Conservation (phyloP, 2,888 invertebrate genomes). For the Nymphalis urticae region DNA sequence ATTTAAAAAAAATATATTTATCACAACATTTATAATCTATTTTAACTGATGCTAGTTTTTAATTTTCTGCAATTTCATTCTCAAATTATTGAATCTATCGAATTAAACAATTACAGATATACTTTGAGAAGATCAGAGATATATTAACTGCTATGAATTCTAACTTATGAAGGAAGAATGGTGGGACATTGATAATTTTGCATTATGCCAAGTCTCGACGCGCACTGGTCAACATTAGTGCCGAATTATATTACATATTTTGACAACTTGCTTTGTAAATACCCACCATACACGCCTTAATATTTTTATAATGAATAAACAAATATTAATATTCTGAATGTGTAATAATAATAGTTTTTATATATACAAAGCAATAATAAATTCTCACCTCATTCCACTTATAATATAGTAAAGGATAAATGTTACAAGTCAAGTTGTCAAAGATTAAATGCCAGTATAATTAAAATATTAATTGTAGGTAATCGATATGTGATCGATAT, state of each 20-base stretch:
- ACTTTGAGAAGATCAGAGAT: constrained; percentile 24
- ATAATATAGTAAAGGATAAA: constrained; percentile 1
- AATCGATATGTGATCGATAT: constrained; percentile 40
- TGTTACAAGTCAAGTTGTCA: constrained; percentile 19
- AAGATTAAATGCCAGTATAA: constrained; percentile 37
- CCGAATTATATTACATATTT: constrained; percentile 1
- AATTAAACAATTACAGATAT: constrained; percentile 24
- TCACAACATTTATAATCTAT: background rate
- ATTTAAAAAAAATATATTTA: background rate
- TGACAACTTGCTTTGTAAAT: constrained; percentile 11
- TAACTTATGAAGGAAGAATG: constrained; percentile 15
- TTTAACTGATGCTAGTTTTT: constrained; percentile 13
- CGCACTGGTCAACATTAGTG: constrained; percentile 3
- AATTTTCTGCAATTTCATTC: constrained; percentile 18
- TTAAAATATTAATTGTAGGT: constrained; percentile 34
- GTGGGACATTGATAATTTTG: background rate
- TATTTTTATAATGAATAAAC: constrained; percentile 7
- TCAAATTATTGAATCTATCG: constrained; percentile 26
- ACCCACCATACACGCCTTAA: constrained; percentile 6
- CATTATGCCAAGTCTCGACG: constrained; percentile 9
- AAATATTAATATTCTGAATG: constrained; percentile 6
- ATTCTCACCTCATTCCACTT: background rate
- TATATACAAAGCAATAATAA: constrained; percentile 6
- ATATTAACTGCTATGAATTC: constrained; percentile 9
- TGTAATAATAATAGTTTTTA: constrained; percentile 10